Base-by-base conservation (phyloP, 92 coral and sea anemone genomes). In the Palythoa caribaeorum region DNA sequence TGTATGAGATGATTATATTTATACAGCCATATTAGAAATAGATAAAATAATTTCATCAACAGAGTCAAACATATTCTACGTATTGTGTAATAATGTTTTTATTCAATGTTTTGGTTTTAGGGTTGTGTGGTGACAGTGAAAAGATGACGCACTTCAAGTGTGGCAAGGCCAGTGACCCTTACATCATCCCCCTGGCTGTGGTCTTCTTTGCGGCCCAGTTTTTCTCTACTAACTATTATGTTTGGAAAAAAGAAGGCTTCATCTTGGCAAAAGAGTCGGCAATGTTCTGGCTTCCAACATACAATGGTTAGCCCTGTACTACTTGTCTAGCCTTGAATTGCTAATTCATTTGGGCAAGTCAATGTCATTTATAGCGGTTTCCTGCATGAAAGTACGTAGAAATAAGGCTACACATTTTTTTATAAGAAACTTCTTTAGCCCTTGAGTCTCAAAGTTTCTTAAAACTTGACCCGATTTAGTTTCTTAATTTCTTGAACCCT, bases 231-330 rank as follows among this genome's bases (percentile, higher is more conserved):
- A 95, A 95, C 0, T 94, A 93, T 85, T 96, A 94, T 59, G 83
- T 97, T 17, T 92, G 96, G 92, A 89, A 92, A 75, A 90, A 91
- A 19, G 96, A 94, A 79, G 93, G 92, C 37, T 92, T 95, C 51
- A 90, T 95, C 50, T 95, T 97, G 99, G 99, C 98, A 14, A 94
- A 92, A 87, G 99, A 97, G 39, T 90, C 95, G 0, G 91, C 93
- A 12, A 84, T 97, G 93, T 97, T 97, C 79, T 97, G 99, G 99
- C 88, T 97, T 48, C 99, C 97, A 14, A 84, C 92, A 10, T 97
- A 97, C 59, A 97, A 95, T 83, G 98, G 99, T 95, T 84, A 78
- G 87, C 52, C 16, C 5, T 9, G 28, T 35, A 2, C n/a, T 35
- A 20, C 28, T 28, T 28, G 47, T 3, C 10, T 7, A 63, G 8